Base-by-base conservation (phyloP, 2,797 vertebrate genomes). In the Aplochiton taeniatus region DNA sequence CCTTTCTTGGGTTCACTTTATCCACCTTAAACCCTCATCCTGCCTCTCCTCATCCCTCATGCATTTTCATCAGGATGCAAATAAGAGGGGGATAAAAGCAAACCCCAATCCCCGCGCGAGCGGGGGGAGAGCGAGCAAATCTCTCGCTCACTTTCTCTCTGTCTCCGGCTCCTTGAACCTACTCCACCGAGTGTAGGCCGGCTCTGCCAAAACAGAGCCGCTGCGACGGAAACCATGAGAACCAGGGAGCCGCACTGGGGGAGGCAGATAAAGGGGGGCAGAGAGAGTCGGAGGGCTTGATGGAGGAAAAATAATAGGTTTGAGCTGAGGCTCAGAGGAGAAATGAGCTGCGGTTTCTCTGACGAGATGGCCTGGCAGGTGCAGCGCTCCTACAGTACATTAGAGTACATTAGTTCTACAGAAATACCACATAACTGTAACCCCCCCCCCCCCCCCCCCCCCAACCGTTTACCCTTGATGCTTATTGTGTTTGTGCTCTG, bases 51-150 rank as follows among this genome's bases (percentile, higher is more conserved):
- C 82, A 76, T 88, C 87, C 82, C 87, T 89, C 88, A 89, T 91
- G 88, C 88, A 91, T 91, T 90, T 91, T 89, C 87, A 90, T 91
- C 88, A 88, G 86, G 85, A 92, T 91, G 90, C 87, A 89, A 92
- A 91, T 91, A 87, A 89, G 88, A 85, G 74, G 72, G 61, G 86
- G 89, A 90, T 90, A 78, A 93, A 94, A 93, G 90, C 89, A 85
- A 83, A 74, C 18, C 4, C 81, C 78, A 77, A 81, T 94, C 84
- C 90, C 84, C 44, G 70, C 72, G 88, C 89, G 87, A 83, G 88
- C 87, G 72, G 72, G 81, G 80, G 83, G 84, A 84, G 88, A 85
- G 84, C 86, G 83, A 67, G 76, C 83, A 82, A 85, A 79, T 81
- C 73, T 81, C 77, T 83, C 71, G 69, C 61, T 73, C 63, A 65